phyloP scores from a whole-genome alignment of 2,113 vertebrate species.

The Haliaeetus leucogaster region DNA sequence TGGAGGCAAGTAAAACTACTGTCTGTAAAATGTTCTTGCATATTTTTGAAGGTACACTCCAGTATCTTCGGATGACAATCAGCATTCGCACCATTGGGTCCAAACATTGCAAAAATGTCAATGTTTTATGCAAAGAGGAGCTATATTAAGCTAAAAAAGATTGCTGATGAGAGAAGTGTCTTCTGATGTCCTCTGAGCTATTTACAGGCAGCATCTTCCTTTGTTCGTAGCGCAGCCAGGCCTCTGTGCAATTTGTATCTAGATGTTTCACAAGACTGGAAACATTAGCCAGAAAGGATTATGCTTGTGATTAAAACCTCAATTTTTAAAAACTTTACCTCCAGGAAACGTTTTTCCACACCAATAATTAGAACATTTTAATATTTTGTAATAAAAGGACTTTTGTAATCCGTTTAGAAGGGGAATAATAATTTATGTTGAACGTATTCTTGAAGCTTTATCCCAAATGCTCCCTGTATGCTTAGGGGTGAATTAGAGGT shows the following conservation, averaged over 20 bases:
- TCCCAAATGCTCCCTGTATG: accelerated
- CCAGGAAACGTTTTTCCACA: slow-evolving; percentile 37
- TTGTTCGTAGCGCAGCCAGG: not conserved
- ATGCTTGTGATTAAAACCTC: slow-evolving; percentile 31
- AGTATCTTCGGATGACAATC: slow-evolving; percentile 55
- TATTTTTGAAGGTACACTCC: slow-evolving; percentile 53
- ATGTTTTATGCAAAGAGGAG: slow-evolving; percentile 71
- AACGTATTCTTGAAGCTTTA: not conserved
- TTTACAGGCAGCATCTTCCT: slow-evolving; percentile 46
- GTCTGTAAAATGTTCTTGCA: slow-evolving; percentile 49
- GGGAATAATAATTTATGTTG: slow-evolving; percentile 2
- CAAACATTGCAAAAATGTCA: slow-evolving; percentile 67
- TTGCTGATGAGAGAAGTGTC: slow-evolving; percentile 56
- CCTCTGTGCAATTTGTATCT: not conserved
- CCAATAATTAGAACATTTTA: slow-evolving; percentile 38
- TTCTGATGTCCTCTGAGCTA: slow-evolving; percentile 64
- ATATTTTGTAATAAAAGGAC: slow-evolving; percentile 48
- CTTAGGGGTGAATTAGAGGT: slow-evolving; percentile 21
- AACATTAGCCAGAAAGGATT: slow-evolving; percentile 34
- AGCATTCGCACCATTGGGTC: slow-evolving; percentile 55
- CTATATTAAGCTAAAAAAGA: slow-evolving; percentile 63
- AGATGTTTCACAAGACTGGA: slow-evolving; percentile 21
- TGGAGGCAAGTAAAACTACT: slow-evolving; percentile 54
- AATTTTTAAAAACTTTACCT: slow-evolving; percentile 25
- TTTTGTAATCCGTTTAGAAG: slow-evolving; percentile 50